Base-by-base conservation (phyloP, 2,888 invertebrate genomes). In the Oligia strigilis region DNA sequence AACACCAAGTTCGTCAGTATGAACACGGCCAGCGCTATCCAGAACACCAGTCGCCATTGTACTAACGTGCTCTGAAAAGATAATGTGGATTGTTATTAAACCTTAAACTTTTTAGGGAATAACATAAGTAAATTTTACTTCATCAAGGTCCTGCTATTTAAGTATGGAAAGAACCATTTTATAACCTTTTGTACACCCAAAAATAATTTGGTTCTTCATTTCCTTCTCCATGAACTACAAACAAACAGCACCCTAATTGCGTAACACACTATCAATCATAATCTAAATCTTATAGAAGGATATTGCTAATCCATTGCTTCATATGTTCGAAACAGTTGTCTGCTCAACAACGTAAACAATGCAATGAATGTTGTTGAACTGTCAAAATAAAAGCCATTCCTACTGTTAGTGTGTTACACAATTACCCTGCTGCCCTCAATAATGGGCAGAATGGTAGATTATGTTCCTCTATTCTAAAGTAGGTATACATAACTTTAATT, bases 1-100 rank as follows among this genome's bases (percentile, higher is more conserved):
- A 98, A 99, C 14, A 98, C 96, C 2, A 98, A 83, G 92, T 98
- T 98, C 0, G 98, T 98, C 0, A 97, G 90, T n/a, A 98, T 93
- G 91, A 98, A 98, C 2, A 98, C 98, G 0, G 94, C 98, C 43
- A 98, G 97, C 8, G 98, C 98, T 88, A 99, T 98, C 98, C 98
- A 98, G 94, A 99, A 99, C 0, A 99, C 98, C 4, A 97, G 91
- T 49, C 98, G 97, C 99, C 99, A 99, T 95, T 98, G 98, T 1
- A 95, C 93, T 49, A 98, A 90, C 2, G 97, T 97, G 90, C 98
- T 97, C 98, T 98, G 94, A 92, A 94, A 85, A 83, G 2, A 52
- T 64, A 76, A 71, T 49, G 23, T 46, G 3, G 11, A 14, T 29
- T 1, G 13, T 80, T 55, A 83, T 65, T 82, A 29, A 64, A 23